A percentile compares a stretch with the other conserved stretches of the same genome.
phyloP scores from a whole-genome alignment of 2,888 invertebrate genomes.

The Leptinotarsa tumamoca region DNA sequence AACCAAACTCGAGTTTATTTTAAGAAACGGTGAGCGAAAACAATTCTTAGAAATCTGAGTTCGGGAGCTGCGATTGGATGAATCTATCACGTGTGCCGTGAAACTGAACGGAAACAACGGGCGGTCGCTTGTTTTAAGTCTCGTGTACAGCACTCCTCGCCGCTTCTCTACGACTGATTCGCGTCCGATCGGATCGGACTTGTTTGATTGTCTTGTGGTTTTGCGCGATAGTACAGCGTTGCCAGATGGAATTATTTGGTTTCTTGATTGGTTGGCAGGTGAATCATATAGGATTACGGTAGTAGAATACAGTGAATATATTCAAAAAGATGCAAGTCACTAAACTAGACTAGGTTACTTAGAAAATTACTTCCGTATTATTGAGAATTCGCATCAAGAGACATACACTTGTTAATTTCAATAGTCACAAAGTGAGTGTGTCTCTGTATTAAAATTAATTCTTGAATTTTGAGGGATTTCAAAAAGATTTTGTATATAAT shows the following conservation, averaged over 20 bases:
- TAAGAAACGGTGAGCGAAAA: slow-evolving; percentile 62
- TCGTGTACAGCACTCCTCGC: slow-evolving; percentile 7
- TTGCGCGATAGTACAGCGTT: neutral
- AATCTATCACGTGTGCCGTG: slow-evolving; percentile 39
- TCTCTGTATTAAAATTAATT: too few species aligned
- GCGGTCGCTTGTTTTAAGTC: slow-evolving; percentile 41
- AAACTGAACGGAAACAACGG: slow-evolving; percentile 34
- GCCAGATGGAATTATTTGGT: neutral
- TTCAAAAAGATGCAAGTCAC: too few species aligned
- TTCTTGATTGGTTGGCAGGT: neutral
- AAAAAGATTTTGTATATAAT: too few species aligned
- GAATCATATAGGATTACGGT: too few species aligned
- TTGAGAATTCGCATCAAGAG: too few species aligned
- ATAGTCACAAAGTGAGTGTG: too few species aligned
- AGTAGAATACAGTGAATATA: too few species aligned
- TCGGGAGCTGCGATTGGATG: slow-evolving; percentile 47
- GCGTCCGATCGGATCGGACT: slow-evolving; percentile 8
- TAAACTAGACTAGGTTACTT: too few species aligned
- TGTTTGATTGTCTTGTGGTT: neutral
- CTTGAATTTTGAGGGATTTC: too few species aligned
- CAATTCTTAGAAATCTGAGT: slow-evolving; percentile 58
- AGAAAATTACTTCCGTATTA: too few species aligned
- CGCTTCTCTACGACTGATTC: slow-evolving; percentile 27
- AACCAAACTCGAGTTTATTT: slow-evolving; percentile 59
- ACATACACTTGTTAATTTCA: too few species aligned